Percentiles rank a stretch among this genome's conserved stretches.
Conservation (phyloP, 2,797 vertebrate genomes). For the Poecilia gillii region DNA sequence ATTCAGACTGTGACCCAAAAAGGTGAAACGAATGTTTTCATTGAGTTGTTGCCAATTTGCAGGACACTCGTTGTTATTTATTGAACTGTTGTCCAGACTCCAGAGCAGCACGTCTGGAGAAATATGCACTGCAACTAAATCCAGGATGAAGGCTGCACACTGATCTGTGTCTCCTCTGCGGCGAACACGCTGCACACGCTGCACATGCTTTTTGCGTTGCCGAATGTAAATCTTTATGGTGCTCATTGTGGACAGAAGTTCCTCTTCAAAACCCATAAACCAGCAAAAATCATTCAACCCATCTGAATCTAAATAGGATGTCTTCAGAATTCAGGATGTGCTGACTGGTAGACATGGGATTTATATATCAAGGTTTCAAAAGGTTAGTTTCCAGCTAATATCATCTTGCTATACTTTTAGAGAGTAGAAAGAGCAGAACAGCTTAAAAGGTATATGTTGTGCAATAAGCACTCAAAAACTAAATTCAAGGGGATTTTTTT, state of each 20-base stretch:
- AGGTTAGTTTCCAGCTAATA: background rate
- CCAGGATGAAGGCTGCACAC: slow-evolving; percentile 18
- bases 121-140: slow-evolving; percentile 64
- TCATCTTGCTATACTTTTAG: background rate
- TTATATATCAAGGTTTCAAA: background rate
- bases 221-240: slow-evolving; percentile 72
- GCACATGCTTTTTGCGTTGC: slow-evolving; percentile 16
- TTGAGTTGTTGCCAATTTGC: slow-evolving; percentile 33
- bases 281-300: slow-evolving; percentile 18
- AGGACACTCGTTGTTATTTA: slow-evolving; percentile 34
- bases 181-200: background rate
- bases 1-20: slow-evolving; percentile 49
- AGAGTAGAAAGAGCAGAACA: background rate
- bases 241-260: slow-evolving; percentile 67
- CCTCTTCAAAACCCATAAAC: slow-evolving; percentile 28
- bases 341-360: background rate
- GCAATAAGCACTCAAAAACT: background rate
- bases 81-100: slow-evolving; percentile 22
- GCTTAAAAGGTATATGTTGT: background rate
- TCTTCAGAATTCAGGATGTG: slow-evolving; percentile 12
- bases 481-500: background rate
- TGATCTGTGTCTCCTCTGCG: slow-evolving; percentile 18
- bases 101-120: slow-evolving; percentile 72
- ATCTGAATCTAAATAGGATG: slow-evolving; percentile 6
- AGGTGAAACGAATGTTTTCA: slow-evolving; percentile 46